Percentiles rank a stretch among this genome's conserved stretches.
These are phyloP conservation scores for Sphaeramia orbicularis DNA, from an alignment of 2,797 vertebrate genomes.

Conservation along the genomic window DNA sequence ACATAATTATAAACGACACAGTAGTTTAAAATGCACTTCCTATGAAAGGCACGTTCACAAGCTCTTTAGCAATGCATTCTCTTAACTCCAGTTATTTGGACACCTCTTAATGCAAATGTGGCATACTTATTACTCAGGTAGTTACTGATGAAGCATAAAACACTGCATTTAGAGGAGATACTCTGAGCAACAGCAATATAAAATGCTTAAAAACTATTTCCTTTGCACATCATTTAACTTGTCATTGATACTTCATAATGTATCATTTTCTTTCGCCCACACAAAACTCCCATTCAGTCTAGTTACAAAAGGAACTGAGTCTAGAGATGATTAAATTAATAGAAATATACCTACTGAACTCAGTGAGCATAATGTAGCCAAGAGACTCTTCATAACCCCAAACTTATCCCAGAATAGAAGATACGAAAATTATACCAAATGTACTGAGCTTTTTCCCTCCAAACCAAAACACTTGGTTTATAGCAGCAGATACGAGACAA, in stretches of 20 bases:
- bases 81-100: slow-evolving; percentile 51
- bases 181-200: slow-evolving; percentile 40
- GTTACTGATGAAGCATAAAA: slow-evolving; percentile 55
- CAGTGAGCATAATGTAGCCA: not conserved
- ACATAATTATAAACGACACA: slow-evolving; percentile 34
- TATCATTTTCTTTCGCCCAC: not conserved
- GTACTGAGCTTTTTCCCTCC: not conserved
- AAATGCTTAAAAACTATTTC: slow-evolving; percentile 50
- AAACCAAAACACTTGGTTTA: slow-evolving; percentile 3
- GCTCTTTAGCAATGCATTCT: slow-evolving; percentile 33
- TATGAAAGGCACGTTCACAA: slow-evolving; percentile 16
- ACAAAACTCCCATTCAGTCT: not conserved
- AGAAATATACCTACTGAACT: not conserved
- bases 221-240: slow-evolving; percentile 19
- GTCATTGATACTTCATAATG: slow-evolving; percentile 17
- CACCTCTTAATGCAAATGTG: slow-evolving; percentile 52
- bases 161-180: slow-evolving; percentile 61
- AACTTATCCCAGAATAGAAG: not conserved
- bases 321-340: not conserved
- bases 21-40: slow-evolving; percentile 13
- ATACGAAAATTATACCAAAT: too few relatives aligned
- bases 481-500: not conserved
- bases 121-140: slow-evolving; percentile 48
- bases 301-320: not conserved
- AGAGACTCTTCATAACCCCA: not conserved